Conservation (phyloP, 2,888 invertebrate species). For the Caenorhabditis sinica region DNA sequence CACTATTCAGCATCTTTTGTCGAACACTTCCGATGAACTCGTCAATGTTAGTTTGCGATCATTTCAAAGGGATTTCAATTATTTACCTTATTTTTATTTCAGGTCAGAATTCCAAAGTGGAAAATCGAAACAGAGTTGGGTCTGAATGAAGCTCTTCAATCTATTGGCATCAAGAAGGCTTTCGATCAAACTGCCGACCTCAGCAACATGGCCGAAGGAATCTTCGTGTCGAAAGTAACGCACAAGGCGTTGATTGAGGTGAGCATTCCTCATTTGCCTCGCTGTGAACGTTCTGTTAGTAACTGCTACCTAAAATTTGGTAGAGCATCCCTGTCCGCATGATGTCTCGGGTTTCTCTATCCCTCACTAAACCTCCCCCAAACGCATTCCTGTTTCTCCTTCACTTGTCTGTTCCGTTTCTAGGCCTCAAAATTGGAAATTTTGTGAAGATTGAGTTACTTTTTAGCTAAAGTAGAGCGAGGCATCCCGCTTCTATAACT, state of each 20-base stretch:
- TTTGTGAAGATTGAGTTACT: too few species aligned
- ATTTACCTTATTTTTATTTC: background rate
- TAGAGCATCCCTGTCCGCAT: background rate
- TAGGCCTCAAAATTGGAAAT: too few species aligned
- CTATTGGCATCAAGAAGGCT: constrained; percentile 72
- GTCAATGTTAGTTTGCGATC: constrained; percentile 41
- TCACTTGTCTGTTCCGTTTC: too few species aligned
- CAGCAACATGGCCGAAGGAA: constrained; percentile 63
- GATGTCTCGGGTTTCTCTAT: too few species aligned
- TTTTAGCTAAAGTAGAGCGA: too few species aligned
- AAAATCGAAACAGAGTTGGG: constrained; percentile 74
- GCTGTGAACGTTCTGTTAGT: too few species aligned
- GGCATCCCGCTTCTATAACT: too few species aligned
- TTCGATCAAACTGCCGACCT: constrained; percentile 75
- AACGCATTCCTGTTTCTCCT: too few species aligned
- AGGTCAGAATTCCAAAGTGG: constrained; percentile 75
- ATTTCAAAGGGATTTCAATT: background rate
- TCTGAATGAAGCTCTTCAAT: constrained; percentile 67
- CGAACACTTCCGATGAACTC: constrained; percentile 23
- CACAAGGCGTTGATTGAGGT: constrained; percentile 82
- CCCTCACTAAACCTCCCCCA: constrained; percentile 3
- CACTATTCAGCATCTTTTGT: constrained; percentile 42
- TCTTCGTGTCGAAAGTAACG: constrained; percentile 76
- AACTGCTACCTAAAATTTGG: too few species aligned
- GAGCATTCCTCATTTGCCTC: constrained; percentile 31